Percentiles rank a stretch among this genome's conserved stretches.
phyloP scores from a whole-genome alignment of 2,113 vertebrate genomes.

The Dasyurus viverrinus region DNA sequence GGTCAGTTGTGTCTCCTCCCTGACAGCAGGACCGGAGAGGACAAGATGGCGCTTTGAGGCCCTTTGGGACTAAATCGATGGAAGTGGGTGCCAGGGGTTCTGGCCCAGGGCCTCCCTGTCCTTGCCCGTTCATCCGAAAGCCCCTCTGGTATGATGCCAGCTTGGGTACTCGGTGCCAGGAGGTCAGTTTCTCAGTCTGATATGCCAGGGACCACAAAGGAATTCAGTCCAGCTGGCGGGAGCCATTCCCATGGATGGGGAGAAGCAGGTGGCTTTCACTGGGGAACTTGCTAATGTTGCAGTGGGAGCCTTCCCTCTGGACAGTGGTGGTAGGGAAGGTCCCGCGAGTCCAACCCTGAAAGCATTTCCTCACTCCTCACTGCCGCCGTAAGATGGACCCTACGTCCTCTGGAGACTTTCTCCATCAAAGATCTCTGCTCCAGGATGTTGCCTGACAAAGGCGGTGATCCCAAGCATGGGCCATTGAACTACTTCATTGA shows the following conservation, averaged over 20 bases:
- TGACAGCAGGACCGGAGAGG: background rate
- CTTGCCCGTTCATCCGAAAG: background rate
- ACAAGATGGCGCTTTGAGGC: background rate
- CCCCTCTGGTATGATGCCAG: background rate
- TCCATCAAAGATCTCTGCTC: background rate
- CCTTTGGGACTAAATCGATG: background rate
- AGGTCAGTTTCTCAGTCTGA: background rate
- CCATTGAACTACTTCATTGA: background rate
- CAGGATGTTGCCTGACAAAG: background rate
- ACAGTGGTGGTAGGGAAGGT: background rate
- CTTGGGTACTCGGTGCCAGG: background rate
- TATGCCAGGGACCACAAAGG: background rate
- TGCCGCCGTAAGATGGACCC: background rate
- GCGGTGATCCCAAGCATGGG: background rate
- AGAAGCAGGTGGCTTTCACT: background rate
- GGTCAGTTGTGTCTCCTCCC: background rate
- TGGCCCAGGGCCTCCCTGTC: background rate
- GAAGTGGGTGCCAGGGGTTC: accelerated
- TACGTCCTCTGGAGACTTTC: background rate
- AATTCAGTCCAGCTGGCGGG: background rate
- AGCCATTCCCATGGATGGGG: background rate
- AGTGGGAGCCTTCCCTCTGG: background rate
- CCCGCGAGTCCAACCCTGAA: background rate
- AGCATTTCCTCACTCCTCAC: background rate
- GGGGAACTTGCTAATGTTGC: background rate